phyloP scores from a whole-genome alignment of 2,888 invertebrate species.

The Galeopsomyia nigrocyanea region DNA sequence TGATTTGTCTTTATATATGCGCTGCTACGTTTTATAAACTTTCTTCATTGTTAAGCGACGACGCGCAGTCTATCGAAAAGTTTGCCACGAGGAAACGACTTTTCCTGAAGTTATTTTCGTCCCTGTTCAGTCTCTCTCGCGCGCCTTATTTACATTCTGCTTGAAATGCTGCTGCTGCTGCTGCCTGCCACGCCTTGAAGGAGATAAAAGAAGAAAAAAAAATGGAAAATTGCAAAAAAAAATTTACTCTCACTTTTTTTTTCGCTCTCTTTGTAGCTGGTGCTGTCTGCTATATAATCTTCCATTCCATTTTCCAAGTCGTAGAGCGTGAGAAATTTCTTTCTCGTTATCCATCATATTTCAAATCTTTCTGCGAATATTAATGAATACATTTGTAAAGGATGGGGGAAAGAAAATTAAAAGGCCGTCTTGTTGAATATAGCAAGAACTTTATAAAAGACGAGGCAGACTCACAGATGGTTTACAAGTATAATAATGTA shows the following conservation, averaged over 20 bases:
- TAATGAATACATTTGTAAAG: too few relatives aligned
- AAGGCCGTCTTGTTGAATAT: conserved; percentile 57
- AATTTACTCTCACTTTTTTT: too few relatives aligned
- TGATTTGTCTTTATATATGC: background rate
- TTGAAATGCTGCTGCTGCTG: background rate
- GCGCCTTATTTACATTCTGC: conserved; percentile 37
- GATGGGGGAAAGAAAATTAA: background rate
- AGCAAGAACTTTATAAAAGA: conserved; percentile 68
- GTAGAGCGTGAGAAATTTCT: conserved; percentile 13
- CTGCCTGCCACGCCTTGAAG: too few relatives aligned
- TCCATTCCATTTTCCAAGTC: background rate
- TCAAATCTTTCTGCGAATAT: too few relatives aligned
- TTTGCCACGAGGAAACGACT: conserved; percentile 27
- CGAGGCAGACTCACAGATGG: conserved; percentile 67
- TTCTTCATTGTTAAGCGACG: conserved; percentile 26
- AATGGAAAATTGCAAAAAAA: conserved; percentile 26
- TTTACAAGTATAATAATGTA: conserved; percentile 61
- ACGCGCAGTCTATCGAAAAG: conserved; percentile 23
- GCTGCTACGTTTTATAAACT: conserved; percentile 5
- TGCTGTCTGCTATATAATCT: background rate
- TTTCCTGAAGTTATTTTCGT: conserved; percentile 35
- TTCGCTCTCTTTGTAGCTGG: too few relatives aligned
- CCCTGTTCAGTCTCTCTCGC: background rate
- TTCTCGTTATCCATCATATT: background rate
- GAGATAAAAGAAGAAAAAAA: conserved; percentile 3